phyloP scores from a whole-genome alignment of 2,888 invertebrate genomes.

The Drosophila barbarae region DNA sequence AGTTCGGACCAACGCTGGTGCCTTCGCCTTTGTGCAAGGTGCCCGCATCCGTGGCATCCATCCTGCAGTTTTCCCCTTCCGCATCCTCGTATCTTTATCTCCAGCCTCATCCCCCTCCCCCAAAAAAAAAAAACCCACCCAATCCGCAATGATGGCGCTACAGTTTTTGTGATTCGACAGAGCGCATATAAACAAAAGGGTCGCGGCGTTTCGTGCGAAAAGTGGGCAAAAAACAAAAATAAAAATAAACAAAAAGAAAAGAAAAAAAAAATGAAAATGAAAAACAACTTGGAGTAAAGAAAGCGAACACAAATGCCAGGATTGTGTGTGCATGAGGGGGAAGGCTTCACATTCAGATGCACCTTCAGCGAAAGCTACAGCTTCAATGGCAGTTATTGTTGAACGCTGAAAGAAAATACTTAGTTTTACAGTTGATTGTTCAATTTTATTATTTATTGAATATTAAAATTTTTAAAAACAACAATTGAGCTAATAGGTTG shows the following conservation, averaged over 20 bases:
- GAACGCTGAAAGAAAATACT: constrained; percentile 2
- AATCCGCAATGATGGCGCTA: constrained; percentile 46
- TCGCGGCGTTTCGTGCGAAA: constrained; percentile 44
- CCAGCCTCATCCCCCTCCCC: constrained; percentile 2
- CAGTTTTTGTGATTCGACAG: constrained; percentile 64
- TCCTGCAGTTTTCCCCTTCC: constrained; percentile 13
- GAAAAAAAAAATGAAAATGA: constrained; percentile 47
- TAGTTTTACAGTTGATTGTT: not conserved
- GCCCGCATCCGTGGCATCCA: constrained; percentile 40
- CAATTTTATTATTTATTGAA: not conserved
- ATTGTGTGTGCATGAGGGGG: constrained; percentile 13
- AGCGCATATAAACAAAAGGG: constrained; percentile 71
- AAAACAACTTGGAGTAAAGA: constrained; percentile 54
- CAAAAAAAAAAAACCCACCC: not conserved
- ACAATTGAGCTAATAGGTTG: not conserved
- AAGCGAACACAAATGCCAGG: constrained; percentile 32
- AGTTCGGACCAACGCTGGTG: constrained; percentile 36
- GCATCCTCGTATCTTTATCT: constrained; percentile 17
- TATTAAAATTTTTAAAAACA: too few species aligned
- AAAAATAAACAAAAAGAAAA: constrained; percentile 12
- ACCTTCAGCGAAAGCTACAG: constrained; percentile 23
- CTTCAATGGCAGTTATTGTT: constrained; percentile 9
- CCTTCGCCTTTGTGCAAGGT: constrained; percentile 57
- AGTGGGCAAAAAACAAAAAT: constrained; percentile 37
- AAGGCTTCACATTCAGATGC: constrained; percentile 17